Conservation (phyloP, 2,797 vertebrate genomes). For the Helicolenus hilgendorfi region DNA sequence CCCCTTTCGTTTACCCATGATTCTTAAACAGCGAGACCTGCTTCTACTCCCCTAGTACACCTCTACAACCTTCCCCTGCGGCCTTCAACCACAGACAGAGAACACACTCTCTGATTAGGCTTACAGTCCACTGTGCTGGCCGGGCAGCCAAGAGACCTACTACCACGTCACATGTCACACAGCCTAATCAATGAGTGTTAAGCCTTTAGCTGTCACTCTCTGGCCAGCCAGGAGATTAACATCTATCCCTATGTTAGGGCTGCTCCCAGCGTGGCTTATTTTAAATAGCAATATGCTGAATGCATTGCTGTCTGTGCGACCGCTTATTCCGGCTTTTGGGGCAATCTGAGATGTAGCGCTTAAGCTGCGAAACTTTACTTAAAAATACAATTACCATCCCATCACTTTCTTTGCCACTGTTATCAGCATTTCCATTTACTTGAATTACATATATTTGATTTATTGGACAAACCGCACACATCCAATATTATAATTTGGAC, state of each 20-base stretch:
- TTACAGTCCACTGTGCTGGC: constrained; percentile 44
- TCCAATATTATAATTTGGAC: not conserved
- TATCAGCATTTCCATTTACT: not conserved
- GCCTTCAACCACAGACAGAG: constrained; percentile 19
- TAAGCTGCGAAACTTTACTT: constrained; percentile 27
- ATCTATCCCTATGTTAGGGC: constrained; percentile 67
- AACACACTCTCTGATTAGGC: constrained; percentile 29
- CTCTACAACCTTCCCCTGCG: not conserved
- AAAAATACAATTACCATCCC: constrained; percentile 21
- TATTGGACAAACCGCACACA: not conserved
- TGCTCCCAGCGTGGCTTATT: constrained; percentile 74
- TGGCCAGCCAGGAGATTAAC: constrained; percentile 80
- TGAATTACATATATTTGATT: not conserved
- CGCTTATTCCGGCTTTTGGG: constrained; percentile 33
- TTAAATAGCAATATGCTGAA: constrained; percentile 82
- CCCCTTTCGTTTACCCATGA: constrained; percentile 86
- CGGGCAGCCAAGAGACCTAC: constrained; percentile 59
- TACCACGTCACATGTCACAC: constrained; percentile 68
- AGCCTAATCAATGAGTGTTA: constrained; percentile 84
- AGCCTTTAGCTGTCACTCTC: constrained; percentile 73
- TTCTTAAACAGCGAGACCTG: constrained; percentile 73
- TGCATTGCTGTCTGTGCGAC: constrained; percentile 39
- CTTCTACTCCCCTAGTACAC: constrained; percentile 15
- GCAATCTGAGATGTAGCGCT: constrained; percentile 26
- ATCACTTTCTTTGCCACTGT: constrained; percentile 4